A percentile compares a stretch with the other conserved stretches of the same genome.
Evolutionary conservation across 1,140 invertebrate species (phyloP).

Genomic region (Drosophila sturtevanti): DNA sequence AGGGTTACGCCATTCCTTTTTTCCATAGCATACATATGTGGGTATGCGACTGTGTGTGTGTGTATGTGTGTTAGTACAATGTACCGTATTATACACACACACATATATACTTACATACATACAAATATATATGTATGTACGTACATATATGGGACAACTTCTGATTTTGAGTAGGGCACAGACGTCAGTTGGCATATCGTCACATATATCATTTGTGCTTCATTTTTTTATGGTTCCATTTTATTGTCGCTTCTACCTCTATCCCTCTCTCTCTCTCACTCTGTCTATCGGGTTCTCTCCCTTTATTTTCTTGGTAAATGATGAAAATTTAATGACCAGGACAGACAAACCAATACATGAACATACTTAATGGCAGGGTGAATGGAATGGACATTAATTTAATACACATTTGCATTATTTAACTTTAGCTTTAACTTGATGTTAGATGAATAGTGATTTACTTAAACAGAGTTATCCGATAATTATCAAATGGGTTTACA

Average conservation of each 20-base stretch:
- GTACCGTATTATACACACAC: background rate
- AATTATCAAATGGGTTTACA: background rate
- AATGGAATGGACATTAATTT: slow-evolving; percentile 5
- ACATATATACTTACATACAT: too few relatives aligned
- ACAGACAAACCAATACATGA: background rate
- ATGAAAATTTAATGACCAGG: slow-evolving; percentile 47
- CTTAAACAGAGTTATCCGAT: background rate
- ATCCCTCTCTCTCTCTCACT: background rate
- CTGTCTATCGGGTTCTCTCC: background rate
- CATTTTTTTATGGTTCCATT: slow-evolving; percentile 55
- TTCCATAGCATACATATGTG: background rate
- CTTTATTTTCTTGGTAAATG: background rate
- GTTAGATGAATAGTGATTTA: background rate
- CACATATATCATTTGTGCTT: slow-evolving; percentile 64
- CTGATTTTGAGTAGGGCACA: slow-evolving; percentile 39
- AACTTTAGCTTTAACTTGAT: background rate
- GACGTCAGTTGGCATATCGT: slow-evolving; percentile 46
- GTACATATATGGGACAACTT: background rate
- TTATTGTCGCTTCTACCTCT: slow-evolving; percentile 40
- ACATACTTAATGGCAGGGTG: background rate
- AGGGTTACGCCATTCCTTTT: background rate
- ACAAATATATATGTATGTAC: too few relatives aligned
- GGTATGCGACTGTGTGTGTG: background rate
- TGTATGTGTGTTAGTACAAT: background rate
- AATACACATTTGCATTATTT: slow-evolving; percentile 13